A percentile compares a stretch with the other conserved stretches of the same genome.
phyloP scores from a whole-genome alignment of 2,113 vertebrate genomes.

The Abramis brama region DNA sequence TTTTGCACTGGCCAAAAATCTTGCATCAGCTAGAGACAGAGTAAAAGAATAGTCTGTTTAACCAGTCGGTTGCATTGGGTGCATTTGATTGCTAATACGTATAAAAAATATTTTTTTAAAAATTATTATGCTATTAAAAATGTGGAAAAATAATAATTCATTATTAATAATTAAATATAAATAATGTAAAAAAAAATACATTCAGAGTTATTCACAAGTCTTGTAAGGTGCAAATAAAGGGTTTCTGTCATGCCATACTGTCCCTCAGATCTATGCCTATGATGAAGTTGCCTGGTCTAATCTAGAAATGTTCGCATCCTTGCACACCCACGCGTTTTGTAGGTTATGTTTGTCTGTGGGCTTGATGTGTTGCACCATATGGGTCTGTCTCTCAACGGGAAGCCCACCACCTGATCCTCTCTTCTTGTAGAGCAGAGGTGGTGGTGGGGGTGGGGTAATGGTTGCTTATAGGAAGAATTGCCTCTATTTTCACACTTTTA shows the following conservation, averaged over 20 bases:
- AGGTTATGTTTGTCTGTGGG: conserved; percentile 42
- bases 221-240: not conserved
- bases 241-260: not conserved
- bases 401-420: conserved; percentile 57
- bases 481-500: conserved; percentile 52
- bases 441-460: not conserved
- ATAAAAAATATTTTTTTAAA: not conserved
- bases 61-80: not conserved
- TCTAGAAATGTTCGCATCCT: conserved; percentile 17
- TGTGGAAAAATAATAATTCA: no score
- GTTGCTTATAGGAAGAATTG: not conserved
- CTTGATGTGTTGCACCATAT: conserved; percentile 57
- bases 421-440: conserved; percentile 23
- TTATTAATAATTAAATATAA: no score
- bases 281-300: not conserved
- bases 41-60: not conserved
- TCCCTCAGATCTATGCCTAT: not conserved
- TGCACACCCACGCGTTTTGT: conserved; percentile 9
- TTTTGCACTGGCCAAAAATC: not conserved
- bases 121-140: no score
- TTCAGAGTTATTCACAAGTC: not conserved
- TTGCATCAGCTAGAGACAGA: not conserved
- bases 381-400: conserved; percentile 47
- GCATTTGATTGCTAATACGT: not conserved
- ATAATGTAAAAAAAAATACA: not conserved